phyloP scores from a whole-genome alignment of 2,888 invertebrate genomes.

The Drosophila tripunctata region DNA sequence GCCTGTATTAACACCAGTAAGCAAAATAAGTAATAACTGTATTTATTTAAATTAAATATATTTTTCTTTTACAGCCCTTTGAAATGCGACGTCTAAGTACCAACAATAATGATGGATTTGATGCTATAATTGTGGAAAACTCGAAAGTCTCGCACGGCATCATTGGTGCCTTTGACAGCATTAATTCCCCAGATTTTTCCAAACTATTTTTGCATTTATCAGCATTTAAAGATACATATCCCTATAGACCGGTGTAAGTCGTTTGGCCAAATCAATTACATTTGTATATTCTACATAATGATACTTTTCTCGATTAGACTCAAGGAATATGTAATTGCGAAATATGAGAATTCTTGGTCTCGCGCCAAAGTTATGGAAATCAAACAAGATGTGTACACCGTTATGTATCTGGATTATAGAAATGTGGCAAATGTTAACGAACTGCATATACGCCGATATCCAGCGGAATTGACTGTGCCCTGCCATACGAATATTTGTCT shows the following conservation, averaged over 20 bases:
- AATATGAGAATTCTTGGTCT: constrained; percentile 38
- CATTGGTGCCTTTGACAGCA: constrained; percentile 51
- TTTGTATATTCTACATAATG: neutral
- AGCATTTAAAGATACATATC: constrained; percentile 24
- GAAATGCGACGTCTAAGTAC: constrained; percentile 16
- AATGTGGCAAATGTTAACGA: constrained; percentile 22
- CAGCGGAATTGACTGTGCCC: constrained; percentile 33
- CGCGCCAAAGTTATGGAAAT: constrained; percentile 53
- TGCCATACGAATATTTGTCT: constrained; percentile 55
- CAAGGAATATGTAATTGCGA: constrained; percentile 52
- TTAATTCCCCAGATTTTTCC: constrained; percentile 14
- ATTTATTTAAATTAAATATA: neutral
- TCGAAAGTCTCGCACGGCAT: constrained; percentile 41
- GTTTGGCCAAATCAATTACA: neutral
- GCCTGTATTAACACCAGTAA: constrained; percentile 18
- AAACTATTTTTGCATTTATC: constrained; percentile 23
- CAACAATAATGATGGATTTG: constrained; percentile 22
- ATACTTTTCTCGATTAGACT: constrained; percentile 6
- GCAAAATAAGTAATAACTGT: neutral
- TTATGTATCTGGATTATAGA: constrained; percentile 45
- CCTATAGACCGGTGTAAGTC: constrained; percentile 54
- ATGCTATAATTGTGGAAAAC: constrained; percentile 53
- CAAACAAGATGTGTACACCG: constrained; percentile 20
- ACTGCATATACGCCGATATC: constrained; percentile 57
- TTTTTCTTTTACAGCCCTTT: constrained; percentile 45